These are phyloP conservation scores for Malthinus seriepunctatus DNA, from an alignment of 2,888 invertebrate genomes.

Conservation along the genomic window DNA sequence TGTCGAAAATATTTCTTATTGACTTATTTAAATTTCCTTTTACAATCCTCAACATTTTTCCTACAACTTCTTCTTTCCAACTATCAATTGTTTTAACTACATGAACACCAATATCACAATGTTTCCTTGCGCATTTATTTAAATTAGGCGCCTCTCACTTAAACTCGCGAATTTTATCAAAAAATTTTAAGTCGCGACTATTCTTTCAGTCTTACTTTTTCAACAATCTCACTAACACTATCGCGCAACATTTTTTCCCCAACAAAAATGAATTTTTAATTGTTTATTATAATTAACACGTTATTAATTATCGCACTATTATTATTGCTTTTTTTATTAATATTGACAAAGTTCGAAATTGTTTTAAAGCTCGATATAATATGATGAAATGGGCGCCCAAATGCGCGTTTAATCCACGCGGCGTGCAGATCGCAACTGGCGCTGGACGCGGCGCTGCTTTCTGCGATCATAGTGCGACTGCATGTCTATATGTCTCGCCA, in stretches of 20 bases:
- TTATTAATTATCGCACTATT: conserved; percentile 6
- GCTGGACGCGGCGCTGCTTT: conserved; percentile 24
- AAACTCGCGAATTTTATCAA: background rate
- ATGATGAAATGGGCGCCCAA: conserved; percentile 22
- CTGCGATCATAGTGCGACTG: conserved; percentile 25
- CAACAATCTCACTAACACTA: conserved; percentile 24
- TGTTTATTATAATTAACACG: conserved; percentile 1
- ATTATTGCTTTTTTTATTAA: conserved; percentile 1
- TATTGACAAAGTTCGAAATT: conserved; percentile 14
- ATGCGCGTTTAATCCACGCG: conserved; percentile 35
- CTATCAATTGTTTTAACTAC: background rate
- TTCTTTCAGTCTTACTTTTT: conserved; percentile 13
- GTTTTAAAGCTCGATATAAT: conserved; percentile 21
- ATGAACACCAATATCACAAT: conserved; percentile 22
- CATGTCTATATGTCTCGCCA: conserved; percentile 27
- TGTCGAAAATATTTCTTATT: conserved; percentile 6
- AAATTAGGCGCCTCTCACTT: conserved; percentile 1
- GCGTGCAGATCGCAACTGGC: conserved; percentile 38
- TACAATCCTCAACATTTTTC: background rate
- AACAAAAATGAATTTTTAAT: background rate
- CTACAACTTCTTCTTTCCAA: background rate
- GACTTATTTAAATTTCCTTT: conserved; percentile 7
- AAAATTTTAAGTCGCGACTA: conserved; percentile 1
- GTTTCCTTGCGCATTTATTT: conserved; percentile 2
- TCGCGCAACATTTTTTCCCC: conserved; percentile 18